These are phyloP conservation scores for Anthoscopus minutus DNA, from an alignment of 2,113 vertebrate species.

Conservation along the genomic window DNA sequence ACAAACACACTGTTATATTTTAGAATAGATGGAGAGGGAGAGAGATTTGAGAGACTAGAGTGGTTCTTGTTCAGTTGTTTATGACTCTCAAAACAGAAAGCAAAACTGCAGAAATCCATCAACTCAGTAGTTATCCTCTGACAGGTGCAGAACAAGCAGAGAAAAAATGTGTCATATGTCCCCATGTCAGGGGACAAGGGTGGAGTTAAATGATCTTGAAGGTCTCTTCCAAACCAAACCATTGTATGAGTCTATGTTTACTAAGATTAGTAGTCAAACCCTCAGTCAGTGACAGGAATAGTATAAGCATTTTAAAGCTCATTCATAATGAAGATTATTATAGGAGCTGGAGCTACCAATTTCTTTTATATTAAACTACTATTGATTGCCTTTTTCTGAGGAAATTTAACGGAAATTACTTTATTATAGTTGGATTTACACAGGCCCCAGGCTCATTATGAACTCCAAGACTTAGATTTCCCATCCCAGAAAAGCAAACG, in stretches of 20 bases:
- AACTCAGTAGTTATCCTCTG: neutral
- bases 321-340: neutral
- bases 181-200: fast-evolving
- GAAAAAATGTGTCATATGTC: neutral
- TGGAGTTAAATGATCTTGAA: neutral
- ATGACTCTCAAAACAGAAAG: neutral
- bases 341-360: neutral
- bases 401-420: neutral
- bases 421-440: neutral
- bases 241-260: neutral
- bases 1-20: neutral
- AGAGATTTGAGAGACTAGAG: neutral
- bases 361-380: neutral
- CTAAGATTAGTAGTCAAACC: neutral
- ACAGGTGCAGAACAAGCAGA: neutral
- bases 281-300: neutral
- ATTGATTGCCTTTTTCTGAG: neutral
- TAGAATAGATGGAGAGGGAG: neutral
- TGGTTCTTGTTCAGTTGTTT: neutral
- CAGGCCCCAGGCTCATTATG: neutral
- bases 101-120: neutral
- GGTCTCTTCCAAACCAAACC: neutral
- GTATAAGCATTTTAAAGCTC: neutral
- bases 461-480: neutral
- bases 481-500: neutral